Evolutionary conservation across 2,888 invertebrate genomes (phyloP).

Genomic region (Amiota mariae): DNA sequence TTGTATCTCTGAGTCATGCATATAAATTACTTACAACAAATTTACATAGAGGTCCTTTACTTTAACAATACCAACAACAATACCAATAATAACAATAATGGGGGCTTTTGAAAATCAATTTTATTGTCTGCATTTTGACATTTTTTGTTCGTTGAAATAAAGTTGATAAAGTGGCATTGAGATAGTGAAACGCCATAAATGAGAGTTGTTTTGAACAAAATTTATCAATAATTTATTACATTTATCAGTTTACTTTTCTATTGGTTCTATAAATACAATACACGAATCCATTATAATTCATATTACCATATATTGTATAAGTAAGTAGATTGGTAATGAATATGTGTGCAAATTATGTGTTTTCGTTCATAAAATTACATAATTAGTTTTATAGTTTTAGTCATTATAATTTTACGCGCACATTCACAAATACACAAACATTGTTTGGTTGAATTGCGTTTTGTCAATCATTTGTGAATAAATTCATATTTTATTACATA

Average conservation of each 20-base stretch:
- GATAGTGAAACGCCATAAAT: no score
- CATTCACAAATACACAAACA: not conserved
- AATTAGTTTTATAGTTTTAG: conserved; percentile 4
- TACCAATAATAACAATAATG: no score
- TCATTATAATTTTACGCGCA: not conserved
- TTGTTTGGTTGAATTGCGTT: not conserved
- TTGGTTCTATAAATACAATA: no score
- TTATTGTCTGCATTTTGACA: conserved; percentile 39
- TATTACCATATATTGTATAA: no score
- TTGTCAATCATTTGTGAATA: conserved; percentile 12
- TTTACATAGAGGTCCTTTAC: no score
- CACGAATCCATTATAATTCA: not conserved
- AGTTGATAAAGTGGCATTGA: conserved; percentile 12
- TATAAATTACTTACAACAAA: no score
- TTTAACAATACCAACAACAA: no score
- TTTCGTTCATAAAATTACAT: not conserved
- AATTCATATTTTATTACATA: no score
- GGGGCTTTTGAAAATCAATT: conserved; percentile 48
- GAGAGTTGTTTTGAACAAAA: not conserved
- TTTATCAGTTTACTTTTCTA: not conserved
- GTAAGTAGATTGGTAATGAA: no score
- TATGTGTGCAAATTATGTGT: conserved; percentile 47
- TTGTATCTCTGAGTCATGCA: not conserved
- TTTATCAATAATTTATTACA: not conserved
- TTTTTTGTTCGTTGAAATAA: conserved; percentile 8